A percentile compares a stretch with the other conserved stretches of the same genome.
Evolutionary conservation across 2,797 vertebrate species (phyloP).

Genomic region (Xerus rutilus): DNA sequence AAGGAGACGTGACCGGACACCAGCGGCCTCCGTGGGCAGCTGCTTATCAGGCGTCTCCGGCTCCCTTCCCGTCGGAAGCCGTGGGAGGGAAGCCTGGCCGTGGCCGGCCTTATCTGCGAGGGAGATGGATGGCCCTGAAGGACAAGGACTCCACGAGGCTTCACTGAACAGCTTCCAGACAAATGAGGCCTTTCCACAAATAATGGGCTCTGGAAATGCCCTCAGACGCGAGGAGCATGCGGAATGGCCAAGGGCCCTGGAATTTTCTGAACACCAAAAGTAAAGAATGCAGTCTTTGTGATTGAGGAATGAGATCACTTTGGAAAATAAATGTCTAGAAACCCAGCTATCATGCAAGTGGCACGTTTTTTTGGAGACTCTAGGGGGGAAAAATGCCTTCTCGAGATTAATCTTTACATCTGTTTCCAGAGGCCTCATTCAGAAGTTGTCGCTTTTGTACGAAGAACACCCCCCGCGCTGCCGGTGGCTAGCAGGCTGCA

Average conservation of each 20-base stretch:
- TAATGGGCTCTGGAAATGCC: conserved; percentile 17
- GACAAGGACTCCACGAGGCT: conserved; percentile 6
- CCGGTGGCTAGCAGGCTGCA: background rate
- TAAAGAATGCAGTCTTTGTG: conserved; percentile 65
- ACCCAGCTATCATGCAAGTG: background rate
- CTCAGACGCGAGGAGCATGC: conserved; percentile 33
- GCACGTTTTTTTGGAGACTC: background rate
- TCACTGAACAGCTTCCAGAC: conserved; percentile 65
- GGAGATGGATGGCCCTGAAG: conserved; percentile 36
- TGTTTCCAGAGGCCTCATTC: conserved; percentile 62
- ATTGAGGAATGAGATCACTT: conserved; percentile 64
- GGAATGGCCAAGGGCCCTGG: conserved; percentile 21
- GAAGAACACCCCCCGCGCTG: conserved; percentile 16
- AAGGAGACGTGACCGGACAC: background rate
- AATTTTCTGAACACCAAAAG: conserved; percentile 47
- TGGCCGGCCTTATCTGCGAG: conserved; percentile 16
- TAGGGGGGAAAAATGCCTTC: background rate
- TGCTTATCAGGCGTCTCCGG: background rate
- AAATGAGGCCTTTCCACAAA: conserved; percentile 55
- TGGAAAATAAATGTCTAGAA: conserved; percentile 55
- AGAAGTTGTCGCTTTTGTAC: conserved; percentile 55
- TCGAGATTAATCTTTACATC: conserved; percentile 61
- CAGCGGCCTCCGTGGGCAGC: background rate
- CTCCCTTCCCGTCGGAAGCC: conserved; percentile 38
- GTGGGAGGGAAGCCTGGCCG: background rate